Percentiles rank a stretch among this genome's conserved stretches.
phyloP scores from a whole-genome alignment of 1,140 invertebrate species.

The Eciton burchellii region DNA sequence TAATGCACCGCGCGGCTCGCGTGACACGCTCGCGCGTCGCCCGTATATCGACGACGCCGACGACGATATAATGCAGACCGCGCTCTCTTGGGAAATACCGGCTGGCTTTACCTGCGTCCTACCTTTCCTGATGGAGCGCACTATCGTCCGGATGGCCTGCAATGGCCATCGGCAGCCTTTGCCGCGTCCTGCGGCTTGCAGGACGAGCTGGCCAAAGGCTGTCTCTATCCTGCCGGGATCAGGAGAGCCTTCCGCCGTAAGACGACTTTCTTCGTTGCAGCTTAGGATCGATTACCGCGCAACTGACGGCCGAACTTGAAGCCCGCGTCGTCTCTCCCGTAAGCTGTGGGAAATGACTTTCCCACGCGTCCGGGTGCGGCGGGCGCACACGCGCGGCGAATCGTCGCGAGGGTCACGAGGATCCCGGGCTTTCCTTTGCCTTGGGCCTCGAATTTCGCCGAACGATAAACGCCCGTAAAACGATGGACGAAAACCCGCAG shows the following conservation, averaged over 20 bases:
- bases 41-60: slow-evolving; percentile 34
- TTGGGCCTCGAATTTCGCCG: not conserved
- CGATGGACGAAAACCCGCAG: slow-evolving; percentile 28
- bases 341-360: slow-evolving; percentile 34
- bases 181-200: slow-evolving; percentile 52
- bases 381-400: not conserved
- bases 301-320: slow-evolving; percentile 35
- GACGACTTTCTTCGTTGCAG: slow-evolving; percentile 65
- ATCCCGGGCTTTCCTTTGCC: not conserved
- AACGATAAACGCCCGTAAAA: not conserved
- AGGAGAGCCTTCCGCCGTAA: slow-evolving; percentile 51
- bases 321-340: not conserved
- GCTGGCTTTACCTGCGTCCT: slow-evolving; percentile 63
- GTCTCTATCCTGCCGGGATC: slow-evolving; percentile 45
- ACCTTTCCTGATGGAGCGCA: slow-evolving; percentile 43
- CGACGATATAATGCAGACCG: slow-evolving; percentile 47
- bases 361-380: not conserved
- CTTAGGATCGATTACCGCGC: slow-evolving; percentile 58
- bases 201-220: slow-evolving; percentile 30
- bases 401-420: slow-evolving; percentile 9
- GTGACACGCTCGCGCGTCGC: slow-evolving; percentile 54
- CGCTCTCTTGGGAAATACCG: slow-evolving; percentile 69
- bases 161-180: slow-evolving; percentile 58
- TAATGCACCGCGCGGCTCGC: slow-evolving; percentile 45
- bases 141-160: slow-evolving; percentile 62